These are phyloP conservation scores for Drosophila macrospina DNA, from an alignment of 2,888 invertebrate genomes.

Conservation along the genomic window DNA sequence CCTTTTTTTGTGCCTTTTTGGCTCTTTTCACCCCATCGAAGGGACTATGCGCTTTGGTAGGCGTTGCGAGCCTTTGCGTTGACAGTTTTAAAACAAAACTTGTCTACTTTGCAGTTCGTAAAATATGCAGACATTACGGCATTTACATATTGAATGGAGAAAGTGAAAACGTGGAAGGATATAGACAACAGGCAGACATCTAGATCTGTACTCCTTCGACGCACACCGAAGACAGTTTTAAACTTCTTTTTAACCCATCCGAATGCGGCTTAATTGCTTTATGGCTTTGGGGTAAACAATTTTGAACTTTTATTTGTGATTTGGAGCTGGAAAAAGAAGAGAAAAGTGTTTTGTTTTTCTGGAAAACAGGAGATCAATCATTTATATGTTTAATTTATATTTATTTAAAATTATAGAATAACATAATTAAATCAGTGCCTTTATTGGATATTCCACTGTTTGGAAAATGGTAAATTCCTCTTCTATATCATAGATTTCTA, in stretches of 20 bases:
- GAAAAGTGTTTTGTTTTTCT: not conserved
- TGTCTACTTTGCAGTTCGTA: conserved; percentile 78
- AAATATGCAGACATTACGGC: conserved; percentile 68
- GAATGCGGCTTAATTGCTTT: conserved; percentile 62
- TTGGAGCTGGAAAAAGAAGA: not conserved
- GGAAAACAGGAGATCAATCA: not conserved
- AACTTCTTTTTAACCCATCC: conserved; percentile 35
- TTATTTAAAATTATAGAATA: too few relatives aligned
- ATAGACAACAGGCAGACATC: conserved; percentile 12
- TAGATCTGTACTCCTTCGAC: conserved; percentile 14
- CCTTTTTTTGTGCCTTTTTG: conserved; percentile 12
- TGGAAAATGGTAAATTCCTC: too few relatives aligned
- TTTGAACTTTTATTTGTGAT: not conserved
- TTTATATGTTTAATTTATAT: too few relatives aligned
- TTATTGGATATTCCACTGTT: too few relatives aligned
- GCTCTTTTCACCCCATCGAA: conserved; percentile 2
- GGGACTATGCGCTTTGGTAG: conserved; percentile 49
- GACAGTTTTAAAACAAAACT: conserved; percentile 80
- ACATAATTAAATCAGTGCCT: too few relatives aligned
- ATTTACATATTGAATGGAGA: conserved; percentile 52
- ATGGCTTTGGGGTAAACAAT: conserved; percentile 18
- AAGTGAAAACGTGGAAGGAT: conserved; percentile 18
- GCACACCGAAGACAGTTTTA: conserved; percentile 10
- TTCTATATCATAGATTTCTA: too few relatives aligned
- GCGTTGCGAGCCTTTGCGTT: conserved; percentile 65